Percentiles rank a stretch among this genome's conserved stretches.
phyloP scores from a whole-genome alignment of 2,888 invertebrate genomes.

The Biston betularia region DNA sequence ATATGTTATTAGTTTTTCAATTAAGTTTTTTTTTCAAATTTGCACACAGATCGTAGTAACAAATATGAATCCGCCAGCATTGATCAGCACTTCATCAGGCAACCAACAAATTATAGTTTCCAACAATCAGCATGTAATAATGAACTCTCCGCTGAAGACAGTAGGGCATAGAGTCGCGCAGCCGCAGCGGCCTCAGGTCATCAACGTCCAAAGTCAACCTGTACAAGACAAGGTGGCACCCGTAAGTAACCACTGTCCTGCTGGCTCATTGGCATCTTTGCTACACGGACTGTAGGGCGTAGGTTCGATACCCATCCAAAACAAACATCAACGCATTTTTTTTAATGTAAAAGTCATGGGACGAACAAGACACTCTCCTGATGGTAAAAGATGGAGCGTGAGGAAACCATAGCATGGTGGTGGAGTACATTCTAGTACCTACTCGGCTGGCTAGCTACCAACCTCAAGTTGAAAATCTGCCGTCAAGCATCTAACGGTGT shows the following conservation, averaged over 20 bases:
- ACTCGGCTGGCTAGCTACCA: too few species aligned
- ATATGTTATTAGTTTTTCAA: background rate
- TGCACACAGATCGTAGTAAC: slow-evolving; percentile 71
- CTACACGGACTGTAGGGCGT: too few species aligned
- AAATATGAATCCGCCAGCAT: slow-evolving; percentile 75
- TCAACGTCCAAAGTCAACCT: slow-evolving; percentile 44
- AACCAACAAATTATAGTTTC: slow-evolving; percentile 78
- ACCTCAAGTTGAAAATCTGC: too few species aligned
- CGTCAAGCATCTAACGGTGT: too few species aligned
- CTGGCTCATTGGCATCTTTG: too few species aligned
- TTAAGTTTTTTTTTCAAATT: background rate
- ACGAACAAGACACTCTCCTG: too few species aligned
- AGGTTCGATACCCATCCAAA: too few species aligned
- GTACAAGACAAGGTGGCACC: slow-evolving; percentile 55
- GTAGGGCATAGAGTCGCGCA: slow-evolving; percentile 69
- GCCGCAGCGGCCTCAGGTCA: slow-evolving; percentile 61
- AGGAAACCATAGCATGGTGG: too few species aligned
- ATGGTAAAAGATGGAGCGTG: too few species aligned
- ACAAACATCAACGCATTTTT: too few species aligned
- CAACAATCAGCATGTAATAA: slow-evolving; percentile 76
- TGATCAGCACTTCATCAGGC: slow-evolving; percentile 66
- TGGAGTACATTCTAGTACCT: too few species aligned
- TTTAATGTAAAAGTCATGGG: too few species aligned
- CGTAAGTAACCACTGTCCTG: slow-evolving; percentile 54
- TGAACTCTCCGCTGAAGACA: slow-evolving; percentile 72